Conservation (phyloP, 1,140 invertebrate genomes). For the Cyphomyrmex costatus region DNA sequence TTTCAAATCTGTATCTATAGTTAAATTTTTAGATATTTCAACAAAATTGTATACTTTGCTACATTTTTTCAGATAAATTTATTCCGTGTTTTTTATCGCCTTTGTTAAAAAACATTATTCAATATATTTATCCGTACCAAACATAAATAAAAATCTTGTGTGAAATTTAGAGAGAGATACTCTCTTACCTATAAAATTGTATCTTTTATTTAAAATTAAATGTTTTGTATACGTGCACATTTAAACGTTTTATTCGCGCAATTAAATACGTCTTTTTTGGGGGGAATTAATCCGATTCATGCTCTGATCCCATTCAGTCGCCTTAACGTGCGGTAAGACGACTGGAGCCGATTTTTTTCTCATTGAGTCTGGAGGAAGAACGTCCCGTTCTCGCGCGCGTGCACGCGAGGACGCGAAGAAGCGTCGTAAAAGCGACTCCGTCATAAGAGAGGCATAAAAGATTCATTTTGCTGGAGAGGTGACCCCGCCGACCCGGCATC, state of each 20-base stretch:
- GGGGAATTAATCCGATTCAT: slow-evolving; percentile 1
- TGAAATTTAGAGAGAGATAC: neutral
- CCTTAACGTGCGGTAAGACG: slow-evolving; percentile 35
- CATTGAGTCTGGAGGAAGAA: slow-evolving; percentile 35
- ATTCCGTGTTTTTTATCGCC: neutral
- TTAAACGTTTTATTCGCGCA: neutral
- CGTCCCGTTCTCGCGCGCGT: slow-evolving; percentile 14
- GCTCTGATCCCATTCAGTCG: slow-evolving; percentile 14
- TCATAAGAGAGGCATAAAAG: slow-evolving; percentile 72
- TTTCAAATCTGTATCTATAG: no score
- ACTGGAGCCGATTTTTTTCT: neutral
- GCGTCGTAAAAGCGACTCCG: slow-evolving; percentile 66
- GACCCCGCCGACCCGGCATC: slow-evolving; percentile 77
- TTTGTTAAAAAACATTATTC: neutral
- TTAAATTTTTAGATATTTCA: no score
- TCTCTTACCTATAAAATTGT: neutral
- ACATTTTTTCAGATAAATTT: no score
- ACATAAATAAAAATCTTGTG: neutral
- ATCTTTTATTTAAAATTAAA: slow-evolving; percentile 8
- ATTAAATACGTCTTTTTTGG: neutral
- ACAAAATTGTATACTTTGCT: no score
- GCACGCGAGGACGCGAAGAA: slow-evolving; percentile 41
- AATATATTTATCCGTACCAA: neutral
- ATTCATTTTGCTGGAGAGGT: slow-evolving; percentile 76
- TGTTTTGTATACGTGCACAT: neutral